A percentile compares a stretch with the other conserved stretches of the same genome.
phyloP scores from a whole-genome alignment of 1,140 invertebrate species.

The Drosophila santomea region DNA sequence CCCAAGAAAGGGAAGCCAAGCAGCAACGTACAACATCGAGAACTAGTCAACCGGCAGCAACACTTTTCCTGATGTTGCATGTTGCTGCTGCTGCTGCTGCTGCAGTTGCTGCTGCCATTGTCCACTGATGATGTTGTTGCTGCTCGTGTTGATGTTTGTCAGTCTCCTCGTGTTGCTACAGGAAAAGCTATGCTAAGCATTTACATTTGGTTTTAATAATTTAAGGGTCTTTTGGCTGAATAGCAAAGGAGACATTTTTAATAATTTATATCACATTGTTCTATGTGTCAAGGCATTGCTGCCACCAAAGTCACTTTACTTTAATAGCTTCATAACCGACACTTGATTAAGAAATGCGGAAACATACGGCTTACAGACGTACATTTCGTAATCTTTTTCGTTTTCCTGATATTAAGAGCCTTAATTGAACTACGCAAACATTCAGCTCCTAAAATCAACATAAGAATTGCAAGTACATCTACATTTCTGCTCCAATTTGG shows the following conservation, averaged over 20 bases:
- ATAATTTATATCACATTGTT: no score
- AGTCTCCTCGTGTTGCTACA: constrained; percentile 21
- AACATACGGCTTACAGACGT: no score
- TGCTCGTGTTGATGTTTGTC: constrained; percentile 20
- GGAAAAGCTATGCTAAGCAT: not conserved
- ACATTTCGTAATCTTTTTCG: no score
- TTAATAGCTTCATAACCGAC: no score
- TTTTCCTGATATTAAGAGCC: not conserved
- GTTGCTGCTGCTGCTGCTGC: constrained; percentile 9
- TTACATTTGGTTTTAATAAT: not conserved
- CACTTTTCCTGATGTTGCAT: constrained; percentile 35
- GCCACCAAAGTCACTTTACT: no score
- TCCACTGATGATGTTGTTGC: constrained; percentile 14
- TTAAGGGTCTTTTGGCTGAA: no score
- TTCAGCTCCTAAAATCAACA: no score
- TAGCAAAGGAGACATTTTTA: no score
- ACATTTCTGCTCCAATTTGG: not conserved
- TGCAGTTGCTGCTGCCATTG: constrained; percentile 6
- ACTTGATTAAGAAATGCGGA: no score
- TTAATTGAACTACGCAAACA: not conserved
- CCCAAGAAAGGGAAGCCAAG: constrained; percentile 45
- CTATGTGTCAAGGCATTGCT: no score
- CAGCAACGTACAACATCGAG: constrained; percentile 22
- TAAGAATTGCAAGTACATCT: not conserved
- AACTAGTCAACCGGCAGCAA: constrained; percentile 48